A percentile compares a stretch with the other conserved stretches of the same genome.
Evolutionary conservation across 1,140 invertebrate species (phyloP).

Genomic region (Homalodisca vitripennis): DNA sequence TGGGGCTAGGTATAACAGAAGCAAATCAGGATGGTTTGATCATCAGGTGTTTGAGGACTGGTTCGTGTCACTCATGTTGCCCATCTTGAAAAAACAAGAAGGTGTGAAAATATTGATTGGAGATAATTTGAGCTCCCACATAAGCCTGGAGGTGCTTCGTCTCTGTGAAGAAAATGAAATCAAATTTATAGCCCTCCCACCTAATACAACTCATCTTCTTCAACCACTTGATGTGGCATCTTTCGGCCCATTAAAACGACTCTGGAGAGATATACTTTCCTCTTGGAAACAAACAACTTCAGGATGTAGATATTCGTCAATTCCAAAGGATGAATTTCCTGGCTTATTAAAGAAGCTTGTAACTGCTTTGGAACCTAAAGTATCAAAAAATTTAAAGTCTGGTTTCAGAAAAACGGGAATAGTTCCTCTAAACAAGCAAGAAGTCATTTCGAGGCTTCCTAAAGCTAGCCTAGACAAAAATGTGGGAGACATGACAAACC

Average conservation of each 20-base stretch:
- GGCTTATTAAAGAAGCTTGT: too few species aligned
- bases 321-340: too few species aligned
- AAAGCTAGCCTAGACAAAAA: too few species aligned
- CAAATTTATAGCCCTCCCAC: slow-evolving; percentile 39
- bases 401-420: too few species aligned
- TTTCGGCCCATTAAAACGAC: slow-evolving; percentile 44
- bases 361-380: too few species aligned
- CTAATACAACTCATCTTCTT: slow-evolving; percentile 45
- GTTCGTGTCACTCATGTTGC: slow-evolving; percentile 42
- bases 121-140: slow-evolving; percentile 48
- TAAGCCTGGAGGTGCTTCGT: slow-evolving; percentile 43
- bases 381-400: too few species aligned
- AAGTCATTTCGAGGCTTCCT: too few species aligned
- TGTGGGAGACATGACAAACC: too few species aligned
- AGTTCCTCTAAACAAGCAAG: too few species aligned
- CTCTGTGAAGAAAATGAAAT: slow-evolving; percentile 46
- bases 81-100: slow-evolving; percentile 36
- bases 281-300: slow-evolving; percentile 37
- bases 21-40: slow-evolving; percentile 46
- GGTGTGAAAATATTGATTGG: slow-evolving; percentile 39
- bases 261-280: slow-evolving; percentile 43
- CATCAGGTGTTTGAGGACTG: slow-evolving; percentile 46
- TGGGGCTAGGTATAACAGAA: slow-evolving; percentile 45
- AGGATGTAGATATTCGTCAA: too few species aligned
- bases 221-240: slow-evolving; percentile 48